phyloP scores from a whole-genome alignment of 2,888 invertebrate genomes.

The Gibbula magus region DNA sequence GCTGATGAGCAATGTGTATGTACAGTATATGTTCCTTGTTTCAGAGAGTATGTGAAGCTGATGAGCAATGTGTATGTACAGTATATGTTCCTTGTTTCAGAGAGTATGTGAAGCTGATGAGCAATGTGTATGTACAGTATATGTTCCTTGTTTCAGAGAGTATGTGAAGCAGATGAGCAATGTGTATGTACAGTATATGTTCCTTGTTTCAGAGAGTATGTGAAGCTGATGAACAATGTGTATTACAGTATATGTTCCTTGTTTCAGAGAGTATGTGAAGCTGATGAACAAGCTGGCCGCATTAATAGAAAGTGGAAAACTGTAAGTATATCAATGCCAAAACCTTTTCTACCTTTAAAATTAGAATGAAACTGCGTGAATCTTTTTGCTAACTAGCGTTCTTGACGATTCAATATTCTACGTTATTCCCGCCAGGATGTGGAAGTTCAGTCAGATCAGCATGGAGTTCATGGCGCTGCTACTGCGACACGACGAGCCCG shows the following conservation, averaged over 20 bases:
- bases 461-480: constrained; percentile 84
- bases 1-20: no score
- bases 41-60: no score
- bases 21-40: no score
- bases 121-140: not conserved
- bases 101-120: not conserved
- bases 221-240: not conserved
- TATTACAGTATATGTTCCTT: constrained; percentile 15
- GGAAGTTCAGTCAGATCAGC: constrained; percentile 87
- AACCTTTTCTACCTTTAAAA: not conserved
- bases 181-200: no score
- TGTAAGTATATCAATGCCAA: constrained; percentile 71
- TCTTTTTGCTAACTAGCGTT: no score
- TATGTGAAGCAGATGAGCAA: constrained; percentile 71
- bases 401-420: no score
- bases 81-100: no score
- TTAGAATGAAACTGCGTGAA: not conserved
- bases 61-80: no score
- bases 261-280: constrained; percentile 65
- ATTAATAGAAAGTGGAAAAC: constrained; percentile 70
- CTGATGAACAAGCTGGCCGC: constrained; percentile 68
- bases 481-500: constrained; percentile 83
- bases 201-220: no score
- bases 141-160: constrained; percentile 47
- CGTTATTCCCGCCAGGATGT: constrained; percentile 79